Conservation (phyloP, 2,113 vertebrate genomes). For the Grammomys dolichurus region DNA sequence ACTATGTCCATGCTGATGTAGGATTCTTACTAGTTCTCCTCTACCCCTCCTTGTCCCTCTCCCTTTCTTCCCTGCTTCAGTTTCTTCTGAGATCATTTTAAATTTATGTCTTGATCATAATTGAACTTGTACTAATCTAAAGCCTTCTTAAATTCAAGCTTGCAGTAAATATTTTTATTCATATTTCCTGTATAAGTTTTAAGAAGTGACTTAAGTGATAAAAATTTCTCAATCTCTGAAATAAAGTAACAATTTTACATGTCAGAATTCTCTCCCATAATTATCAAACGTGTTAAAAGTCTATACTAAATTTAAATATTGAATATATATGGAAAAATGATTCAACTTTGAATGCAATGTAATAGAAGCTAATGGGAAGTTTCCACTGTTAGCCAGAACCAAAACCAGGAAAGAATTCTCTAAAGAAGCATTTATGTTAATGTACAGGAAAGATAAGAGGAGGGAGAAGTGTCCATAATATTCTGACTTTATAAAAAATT, state of each 20-base stretch:
- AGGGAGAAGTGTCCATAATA: background rate
- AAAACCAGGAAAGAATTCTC: background rate
- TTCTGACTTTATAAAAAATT: background rate
- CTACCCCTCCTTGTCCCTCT: background rate
- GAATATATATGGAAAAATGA: background rate
- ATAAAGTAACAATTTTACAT: slow-evolving; percentile 47
- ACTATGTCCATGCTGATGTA: background rate
- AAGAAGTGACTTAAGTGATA: background rate
- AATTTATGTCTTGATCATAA: background rate
- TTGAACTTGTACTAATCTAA: background rate
- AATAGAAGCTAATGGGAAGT: background rate
- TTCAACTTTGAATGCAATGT: slow-evolving; percentile 1
- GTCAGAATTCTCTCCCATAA: background rate
- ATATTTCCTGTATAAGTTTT: background rate
- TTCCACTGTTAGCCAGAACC: background rate
- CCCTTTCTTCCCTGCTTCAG: background rate
- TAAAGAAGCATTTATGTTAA: background rate
- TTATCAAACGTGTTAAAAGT: slow-evolving; percentile 14
- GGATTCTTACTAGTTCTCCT: background rate
- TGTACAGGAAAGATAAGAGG: background rate
- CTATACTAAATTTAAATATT: slow-evolving; percentile 32
- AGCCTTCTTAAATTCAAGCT: background rate
- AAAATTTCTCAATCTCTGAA: slow-evolving; percentile 21
- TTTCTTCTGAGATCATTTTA: background rate
- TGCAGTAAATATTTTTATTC: slow-evolving; percentile 4